Base-by-base conservation (phyloP, 2,797 vertebrate genomes). In the Malurus splendens region DNA sequence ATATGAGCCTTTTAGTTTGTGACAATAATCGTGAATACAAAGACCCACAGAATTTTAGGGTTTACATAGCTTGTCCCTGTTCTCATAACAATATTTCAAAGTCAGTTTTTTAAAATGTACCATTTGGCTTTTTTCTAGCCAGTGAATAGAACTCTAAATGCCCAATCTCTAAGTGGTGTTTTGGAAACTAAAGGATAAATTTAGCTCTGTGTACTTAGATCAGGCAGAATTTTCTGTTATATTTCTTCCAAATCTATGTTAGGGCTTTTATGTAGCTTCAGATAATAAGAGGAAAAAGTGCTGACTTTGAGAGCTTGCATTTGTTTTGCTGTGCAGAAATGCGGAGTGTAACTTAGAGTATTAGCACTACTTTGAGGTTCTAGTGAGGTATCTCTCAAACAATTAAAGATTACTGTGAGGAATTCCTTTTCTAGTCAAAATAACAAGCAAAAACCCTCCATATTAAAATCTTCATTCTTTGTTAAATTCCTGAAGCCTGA, bases 1-100 rank as follows among this genome's bases (percentile, higher is more conserved):
- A 95, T 95, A 95, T 86, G 86, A 93, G 90, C 89, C 94, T 93
- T 92, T 95, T 94, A 82, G 85, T 93, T 95, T 84, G 83, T 1
- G 22, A 91, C 90, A 95, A 87, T 96, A 92, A 93, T 89, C 7
- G 12, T 79, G 88, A 90, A 84, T 94, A 93, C 92, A 92, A 96
- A 94, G 94, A 78, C 68, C 33, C 80, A 56, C 88, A 88, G 82
- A 90, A 86, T 92, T 92, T 95, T 93, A 82, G 92, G 90, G 94
- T 86, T 95, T 95, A 72, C 74, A 47, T 93, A 86, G 85, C 68
- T 92, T 93, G 80, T 94, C 87, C 87, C 89, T 86, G 50, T 84
- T 94, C 89, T 89, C 87, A 52, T 90, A 93, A 93, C 65, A 89
- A 55, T 94, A 94, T 90, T 95, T 95, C 92, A 65, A 82, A 93